Percentiles rank a stretch among this genome's conserved stretches.
Conservation (phyloP, 2,888 invertebrate species). For the Metallyticus violacea region DNA sequence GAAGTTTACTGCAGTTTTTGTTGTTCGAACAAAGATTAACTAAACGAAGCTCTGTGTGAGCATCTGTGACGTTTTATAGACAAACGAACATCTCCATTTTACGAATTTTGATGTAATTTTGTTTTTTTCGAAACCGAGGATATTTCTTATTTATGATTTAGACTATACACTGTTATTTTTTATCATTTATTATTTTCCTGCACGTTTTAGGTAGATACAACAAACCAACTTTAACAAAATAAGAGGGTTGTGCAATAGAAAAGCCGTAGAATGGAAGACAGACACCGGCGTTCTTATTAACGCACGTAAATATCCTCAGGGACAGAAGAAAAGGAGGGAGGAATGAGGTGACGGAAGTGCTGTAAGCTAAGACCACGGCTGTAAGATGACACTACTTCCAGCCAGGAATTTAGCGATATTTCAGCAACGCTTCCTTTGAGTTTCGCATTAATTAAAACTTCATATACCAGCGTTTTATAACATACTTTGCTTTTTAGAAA, state of each 20-base stretch:
- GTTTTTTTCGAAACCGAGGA: no score
- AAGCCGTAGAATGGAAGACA: neutral
- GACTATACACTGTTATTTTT: no score
- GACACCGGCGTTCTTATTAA: constrained; percentile 1
- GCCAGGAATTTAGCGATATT: constrained; percentile 18
- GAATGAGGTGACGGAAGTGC: neutral
- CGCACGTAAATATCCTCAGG: constrained; percentile 10
- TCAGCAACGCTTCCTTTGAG: constrained; percentile 3
- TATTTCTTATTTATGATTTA: no score
- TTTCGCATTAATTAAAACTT: constrained; percentile 12
- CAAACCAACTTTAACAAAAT: no score
- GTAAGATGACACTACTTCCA: neutral
- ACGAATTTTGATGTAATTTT: no score
- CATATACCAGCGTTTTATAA: neutral
- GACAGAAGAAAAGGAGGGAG: neutral
- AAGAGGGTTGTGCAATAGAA: neutral
- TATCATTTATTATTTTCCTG: no score
- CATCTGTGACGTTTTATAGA: no score
- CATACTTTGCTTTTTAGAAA: neutral
- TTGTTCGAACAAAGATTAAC: no score
- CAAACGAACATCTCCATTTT: no score
- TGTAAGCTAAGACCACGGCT: neutral
- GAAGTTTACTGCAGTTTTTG: no score
- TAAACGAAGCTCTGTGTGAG: no score
- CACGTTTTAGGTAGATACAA: no score